Evolutionary conservation across 2,888 invertebrate genomes (phyloP), one percentile per base, ranked within the genome.

Genomic region (Trimorus sp.): DNA sequence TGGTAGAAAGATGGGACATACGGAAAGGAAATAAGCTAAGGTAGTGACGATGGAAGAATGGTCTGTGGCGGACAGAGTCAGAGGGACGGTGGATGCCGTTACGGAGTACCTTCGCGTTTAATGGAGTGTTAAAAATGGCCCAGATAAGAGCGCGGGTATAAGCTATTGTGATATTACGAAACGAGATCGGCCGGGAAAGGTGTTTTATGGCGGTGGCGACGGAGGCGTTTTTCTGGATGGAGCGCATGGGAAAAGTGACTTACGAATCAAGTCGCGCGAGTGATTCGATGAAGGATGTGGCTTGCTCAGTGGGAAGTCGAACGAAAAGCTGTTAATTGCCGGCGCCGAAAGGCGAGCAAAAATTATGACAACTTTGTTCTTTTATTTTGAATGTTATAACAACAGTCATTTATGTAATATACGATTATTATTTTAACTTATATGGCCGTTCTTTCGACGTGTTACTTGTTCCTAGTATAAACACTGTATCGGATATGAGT

Each of bases 351-450:
- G 26, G 26, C 26, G 26, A 26, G 26, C n/a, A 26, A 26, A 26
- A 26, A 26, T 83, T 88, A 87, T 86, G 85, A 87, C 86, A 87
- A 88, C 84, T 83, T 84, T 86, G 75, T 86, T 26, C 26, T 82
- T 86, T 87, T 87, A 86, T 86, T 87, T 85, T 83, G 85, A 83
- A 85, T 88, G 84, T 87, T 87, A 86, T 87, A 87, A 88, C 87
- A 88, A 88, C 87, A 87, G 87, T 87, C 85, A 87, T 86, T 87
- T 87, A 86, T 85, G 83, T 85, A 86, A 82, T 85, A 85, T 86
- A 84, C 79, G 81, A 77, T 85, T 85, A 83, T 86, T 83, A 83
- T 80, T 84, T 80, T 83, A 86, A 86, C 83, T 84, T 84, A 84
- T 84, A 85, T 83, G 78, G 82, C 82, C 76, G 80, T 79, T 81